Evolutionary conservation across 2,888 invertebrate species (phyloP).

Genomic region (Nomada hirtipes): DNA sequence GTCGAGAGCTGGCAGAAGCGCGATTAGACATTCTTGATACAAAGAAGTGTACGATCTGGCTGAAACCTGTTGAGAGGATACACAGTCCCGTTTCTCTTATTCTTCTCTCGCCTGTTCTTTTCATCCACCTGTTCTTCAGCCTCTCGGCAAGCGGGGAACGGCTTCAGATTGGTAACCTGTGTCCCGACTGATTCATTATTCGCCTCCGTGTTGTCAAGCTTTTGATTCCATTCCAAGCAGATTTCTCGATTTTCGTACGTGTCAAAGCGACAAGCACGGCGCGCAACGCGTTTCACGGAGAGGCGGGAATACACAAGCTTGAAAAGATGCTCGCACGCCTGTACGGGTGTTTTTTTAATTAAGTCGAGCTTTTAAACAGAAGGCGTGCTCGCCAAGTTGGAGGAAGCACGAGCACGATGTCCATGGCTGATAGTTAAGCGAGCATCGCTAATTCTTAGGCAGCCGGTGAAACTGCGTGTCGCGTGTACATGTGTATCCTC

Average conservation of each 20-base stretch:
- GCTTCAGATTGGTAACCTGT: constrained; percentile 11
- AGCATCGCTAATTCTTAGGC: constrained; percentile 45
- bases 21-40: constrained; percentile 62
- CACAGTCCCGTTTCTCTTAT: constrained; percentile 39
- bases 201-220: neutral
- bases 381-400: neutral
- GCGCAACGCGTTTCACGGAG: constrained; percentile 1
- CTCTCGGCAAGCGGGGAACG: constrained; percentile 15
- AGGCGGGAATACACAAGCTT: neutral
- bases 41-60: constrained; percentile 59
- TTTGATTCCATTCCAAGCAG: neutral
- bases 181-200: constrained; percentile 21
- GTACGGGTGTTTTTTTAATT: constrained; percentile 31
- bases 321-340: constrained; percentile 1
- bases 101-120: constrained; percentile 13
- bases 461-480: neutral
- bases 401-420: constrained; percentile 4
- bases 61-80: constrained; percentile 52
- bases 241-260: neutral
- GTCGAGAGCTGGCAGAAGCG: constrained; percentile 45
- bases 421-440: constrained; percentile 36
- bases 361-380: constrained; percentile 33
- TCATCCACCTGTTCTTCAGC: neutral
- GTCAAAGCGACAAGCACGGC: neutral
- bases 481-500: neutral